Percentiles rank a stretch among this genome's conserved stretches.
These are phyloP conservation scores for Pocillopora grandis DNA, from an alignment of 92 coral and sea anemone species.

Conservation along the genomic window DNA sequence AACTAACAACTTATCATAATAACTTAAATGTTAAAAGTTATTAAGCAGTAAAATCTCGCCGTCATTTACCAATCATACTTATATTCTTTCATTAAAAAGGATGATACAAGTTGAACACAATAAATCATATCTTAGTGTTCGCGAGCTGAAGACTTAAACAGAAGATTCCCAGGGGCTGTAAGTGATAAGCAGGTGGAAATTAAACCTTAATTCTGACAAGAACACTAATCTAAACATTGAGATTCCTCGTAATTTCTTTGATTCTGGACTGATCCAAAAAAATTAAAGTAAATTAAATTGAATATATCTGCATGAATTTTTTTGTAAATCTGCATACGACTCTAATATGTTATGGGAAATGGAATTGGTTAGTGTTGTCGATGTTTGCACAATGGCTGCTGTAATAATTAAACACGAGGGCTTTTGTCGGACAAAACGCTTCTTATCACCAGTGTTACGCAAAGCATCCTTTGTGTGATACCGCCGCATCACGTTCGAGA, in stretches of 20 bases:
- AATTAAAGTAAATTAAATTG: no score
- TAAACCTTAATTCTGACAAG: background rate
- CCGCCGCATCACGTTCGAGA: no score
- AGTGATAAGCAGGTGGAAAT: conserved; percentile 24
- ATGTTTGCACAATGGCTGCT: background rate
- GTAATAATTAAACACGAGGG: conserved; percentile 1
- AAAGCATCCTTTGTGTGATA: no score
- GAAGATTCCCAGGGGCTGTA: background rate
- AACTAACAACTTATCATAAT: no score
- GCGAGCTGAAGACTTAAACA: background rate
- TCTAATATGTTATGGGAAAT: background rate
- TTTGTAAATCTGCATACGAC: background rate
- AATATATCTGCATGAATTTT: no score
- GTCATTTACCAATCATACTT: no score
- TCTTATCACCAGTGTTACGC: no score
- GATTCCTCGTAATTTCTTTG: background rate
- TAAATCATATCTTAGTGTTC: background rate
- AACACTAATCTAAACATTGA: background rate
- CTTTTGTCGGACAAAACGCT: background rate
- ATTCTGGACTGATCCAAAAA: background rate
- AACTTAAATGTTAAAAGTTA: no score
- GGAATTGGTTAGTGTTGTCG: background rate
- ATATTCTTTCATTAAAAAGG: no score
- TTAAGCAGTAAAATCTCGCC: no score
- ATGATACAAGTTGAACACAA: background rate